Percentiles rank a stretch among this genome's conserved stretches.
These are phyloP conservation scores for Cichlasoma orientale DNA, from an alignment of 2,797 vertebrate genomes.

Conservation along the genomic window DNA sequence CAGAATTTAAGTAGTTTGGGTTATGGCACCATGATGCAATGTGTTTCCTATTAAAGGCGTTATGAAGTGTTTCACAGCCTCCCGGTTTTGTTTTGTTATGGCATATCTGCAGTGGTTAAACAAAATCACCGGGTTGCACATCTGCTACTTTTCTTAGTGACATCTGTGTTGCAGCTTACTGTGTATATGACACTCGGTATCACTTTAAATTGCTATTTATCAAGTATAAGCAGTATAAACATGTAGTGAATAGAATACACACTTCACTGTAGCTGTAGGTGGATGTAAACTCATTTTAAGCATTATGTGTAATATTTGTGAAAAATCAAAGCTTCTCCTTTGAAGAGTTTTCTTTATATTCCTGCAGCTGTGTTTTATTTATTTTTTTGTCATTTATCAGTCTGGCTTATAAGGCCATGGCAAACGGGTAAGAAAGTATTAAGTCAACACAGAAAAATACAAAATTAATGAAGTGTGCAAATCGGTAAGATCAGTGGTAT, in stretches of 20 bases:
- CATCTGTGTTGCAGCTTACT: fast-evolving
- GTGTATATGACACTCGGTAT: background rate
- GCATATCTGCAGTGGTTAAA: background rate
- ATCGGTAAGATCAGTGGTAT: background rate
- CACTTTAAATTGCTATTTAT: background rate
- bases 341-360: too few relatives aligned
- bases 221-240: background rate
- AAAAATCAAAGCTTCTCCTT: too few relatives aligned
- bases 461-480: background rate
- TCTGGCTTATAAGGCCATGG: background rate
- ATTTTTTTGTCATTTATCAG: background rate
- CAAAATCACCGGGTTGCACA: background rate
- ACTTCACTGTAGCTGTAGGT: background rate
- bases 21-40: background rate
- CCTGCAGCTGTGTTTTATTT: too few relatives aligned
- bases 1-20: background rate
- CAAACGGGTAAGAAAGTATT: background rate
- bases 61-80: background rate
- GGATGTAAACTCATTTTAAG: background rate
- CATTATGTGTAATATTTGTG: background rate
- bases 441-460: background rate
- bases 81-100: background rate
- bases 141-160: background rate
- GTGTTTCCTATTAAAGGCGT: background rate
- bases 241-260: background rate